phyloP scores from a whole-genome alignment of 2,113 vertebrate species.

The Aix galericulata region DNA sequence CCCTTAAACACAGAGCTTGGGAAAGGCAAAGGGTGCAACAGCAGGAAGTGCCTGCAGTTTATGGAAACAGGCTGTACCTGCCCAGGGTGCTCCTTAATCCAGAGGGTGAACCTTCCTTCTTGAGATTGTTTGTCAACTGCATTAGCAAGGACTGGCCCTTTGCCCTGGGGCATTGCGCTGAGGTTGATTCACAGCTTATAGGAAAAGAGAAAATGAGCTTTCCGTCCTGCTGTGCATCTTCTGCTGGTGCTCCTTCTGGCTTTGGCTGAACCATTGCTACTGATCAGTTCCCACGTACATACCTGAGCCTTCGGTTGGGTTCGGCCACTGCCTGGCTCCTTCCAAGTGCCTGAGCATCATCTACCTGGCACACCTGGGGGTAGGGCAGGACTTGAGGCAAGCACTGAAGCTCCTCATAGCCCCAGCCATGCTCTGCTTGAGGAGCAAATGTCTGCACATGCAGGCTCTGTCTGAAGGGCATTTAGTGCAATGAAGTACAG shows the following conservation, averaged over 20 bases:
- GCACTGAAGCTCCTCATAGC: background rate
- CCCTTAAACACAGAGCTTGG: background rate
- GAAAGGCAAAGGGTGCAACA: background rate
- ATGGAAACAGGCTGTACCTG: background rate
- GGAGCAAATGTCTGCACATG: background rate
- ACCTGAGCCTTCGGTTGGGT: background rate
- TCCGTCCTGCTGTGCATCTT: background rate
- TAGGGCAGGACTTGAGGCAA: background rate
- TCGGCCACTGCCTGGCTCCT: background rate
- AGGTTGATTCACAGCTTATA: background rate
- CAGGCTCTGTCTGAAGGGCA: background rate
- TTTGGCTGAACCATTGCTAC: background rate
- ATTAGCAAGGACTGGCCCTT: background rate
- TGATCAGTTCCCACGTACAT: rapidly evolving
- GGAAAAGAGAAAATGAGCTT: background rate
- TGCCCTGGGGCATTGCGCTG: background rate
- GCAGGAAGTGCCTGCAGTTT: background rate
- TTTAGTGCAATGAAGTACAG: background rate
- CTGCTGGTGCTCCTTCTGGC: background rate
- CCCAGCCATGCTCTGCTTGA: rapidly evolving
- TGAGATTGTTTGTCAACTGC: background rate
- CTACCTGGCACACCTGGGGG: background rate
- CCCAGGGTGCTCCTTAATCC: background rate
- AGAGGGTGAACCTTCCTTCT: background rate
- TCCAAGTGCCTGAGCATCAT: background rate